Base-by-base conservation (phyloP, 2,113 vertebrate genomes). In the Dryoscopus gambensis region DNA sequence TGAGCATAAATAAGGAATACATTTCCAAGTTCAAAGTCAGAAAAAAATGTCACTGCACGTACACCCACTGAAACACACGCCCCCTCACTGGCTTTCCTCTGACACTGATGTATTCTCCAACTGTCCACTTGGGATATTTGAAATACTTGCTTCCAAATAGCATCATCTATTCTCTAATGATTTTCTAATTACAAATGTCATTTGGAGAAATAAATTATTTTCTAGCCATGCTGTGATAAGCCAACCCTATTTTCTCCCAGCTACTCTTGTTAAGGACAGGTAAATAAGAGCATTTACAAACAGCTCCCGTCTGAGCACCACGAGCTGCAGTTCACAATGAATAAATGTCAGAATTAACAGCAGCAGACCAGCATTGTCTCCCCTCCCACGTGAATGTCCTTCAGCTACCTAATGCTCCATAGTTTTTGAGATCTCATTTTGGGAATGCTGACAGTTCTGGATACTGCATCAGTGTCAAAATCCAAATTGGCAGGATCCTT, bases 371-470 rank as follows among this genome's bases (percentile, higher is more conserved):
- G 57, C 33, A 23, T 5, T 55, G 13, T 35, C 52, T 80, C 35
- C 47, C 18, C 21, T 92, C 71, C 81, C 63, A 67, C 11, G 8
- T 9, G 44, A 23, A 60, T 64, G 49, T 56, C 68, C 84, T 93
- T 93, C 91, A 95, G 81, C 78, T 78, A n/a, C 57, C 55, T 77
- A 57, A 82, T 18, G 30, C 49, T 79, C 84, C 77, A 30, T 42
- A 57, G 49, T 39, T 84, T 91, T 25, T 84, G 84, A 95, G 70
- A 93, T 88, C 91, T 95, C 75, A 59, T 94, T 93, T 96, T 65
- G 59, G 40, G 40, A 70, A 65, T 50, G 60, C 55, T 87, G 87
- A 81, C 84, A 93, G 67, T 27, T 79, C 67, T 78, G 35, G 56
- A 44, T 91, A 21, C n/a, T 40, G 28, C 50, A 53, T 56, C n/a